A percentile compares a stretch with the other conserved stretches of the same genome.
phyloP scores from a whole-genome alignment of 2,888 invertebrate species.

The Labia minor region DNA sequence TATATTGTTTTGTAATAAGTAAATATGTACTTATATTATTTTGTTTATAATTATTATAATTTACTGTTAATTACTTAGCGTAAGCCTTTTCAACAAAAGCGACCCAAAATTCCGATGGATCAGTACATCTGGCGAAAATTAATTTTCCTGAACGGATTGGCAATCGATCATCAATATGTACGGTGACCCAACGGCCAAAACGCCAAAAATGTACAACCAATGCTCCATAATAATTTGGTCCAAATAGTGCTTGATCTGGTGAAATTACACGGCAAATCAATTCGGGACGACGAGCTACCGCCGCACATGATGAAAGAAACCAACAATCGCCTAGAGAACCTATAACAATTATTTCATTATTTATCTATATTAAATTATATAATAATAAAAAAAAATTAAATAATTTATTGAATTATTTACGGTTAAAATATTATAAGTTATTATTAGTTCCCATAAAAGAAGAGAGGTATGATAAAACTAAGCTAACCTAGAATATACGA shows the following conservation, averaged over 20 bases:
- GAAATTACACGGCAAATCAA: slow-evolving; percentile 46
- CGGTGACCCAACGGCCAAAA: slow-evolving; percentile 47
- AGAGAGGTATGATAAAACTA: too few species aligned
- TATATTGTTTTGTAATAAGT: too few species aligned
- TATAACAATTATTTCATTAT: too few species aligned
- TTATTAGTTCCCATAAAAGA: too few species aligned
- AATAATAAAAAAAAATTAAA: too few species aligned
- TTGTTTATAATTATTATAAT: too few species aligned
- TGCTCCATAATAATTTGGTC: slow-evolving; percentile 38
- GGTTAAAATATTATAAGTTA: too few species aligned
- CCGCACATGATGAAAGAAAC: slow-evolving; percentile 39
- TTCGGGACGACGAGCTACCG: slow-evolving; percentile 35
- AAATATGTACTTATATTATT: too few species aligned
- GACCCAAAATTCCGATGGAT: slow-evolving; percentile 48
- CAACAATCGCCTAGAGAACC: slow-evolving; percentile 38
- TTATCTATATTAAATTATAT: too few species aligned
- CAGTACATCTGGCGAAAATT: slow-evolving; percentile 44
- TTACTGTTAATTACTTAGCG: slow-evolving; percentile 45
- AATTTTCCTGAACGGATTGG: slow-evolving; percentile 41
- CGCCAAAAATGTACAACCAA: slow-evolving; percentile 45
- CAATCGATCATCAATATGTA: slow-evolving; percentile 41
- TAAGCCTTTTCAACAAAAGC: slow-evolving; percentile 53
- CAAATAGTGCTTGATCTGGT: slow-evolving; percentile 31
- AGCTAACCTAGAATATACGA: too few species aligned
- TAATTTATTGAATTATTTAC: too few species aligned